Evolutionary conservation across 2,113 vertebrate genomes (phyloP).

Genomic region (Melozone crissalis): DNA sequence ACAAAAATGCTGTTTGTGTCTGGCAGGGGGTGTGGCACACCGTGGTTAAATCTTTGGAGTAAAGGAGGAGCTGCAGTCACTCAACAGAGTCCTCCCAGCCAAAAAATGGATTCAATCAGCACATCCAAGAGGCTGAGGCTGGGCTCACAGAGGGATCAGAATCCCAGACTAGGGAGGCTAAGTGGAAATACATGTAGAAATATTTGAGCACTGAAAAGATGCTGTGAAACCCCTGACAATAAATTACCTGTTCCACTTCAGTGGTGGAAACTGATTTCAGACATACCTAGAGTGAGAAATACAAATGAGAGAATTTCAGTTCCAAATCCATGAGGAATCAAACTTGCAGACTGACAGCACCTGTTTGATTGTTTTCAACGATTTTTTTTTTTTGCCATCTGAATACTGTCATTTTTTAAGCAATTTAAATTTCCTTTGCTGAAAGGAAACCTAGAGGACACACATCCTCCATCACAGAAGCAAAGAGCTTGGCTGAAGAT

Average conservation of each 20-base stretch:
- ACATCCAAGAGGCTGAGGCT: not conserved
- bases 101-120: not conserved
- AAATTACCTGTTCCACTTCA: constrained; percentile 50
- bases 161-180: not conserved
- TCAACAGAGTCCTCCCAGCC: not conserved
- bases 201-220: not conserved
- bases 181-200: not conserved
- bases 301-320: not conserved
- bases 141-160: not conserved
- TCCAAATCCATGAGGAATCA: constrained; percentile 26
- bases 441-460: not conserved
- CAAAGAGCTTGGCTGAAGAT: constrained; percentile 20
- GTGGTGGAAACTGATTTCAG: constrained; percentile 19
- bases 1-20: not conserved
- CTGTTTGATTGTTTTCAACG: not conserved
- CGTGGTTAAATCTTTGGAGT: not conserved
- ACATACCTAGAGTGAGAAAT: not conserved
- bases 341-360: constrained; percentile 24
- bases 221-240: constrained; percentile 22
- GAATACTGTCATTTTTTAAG: not conserved
- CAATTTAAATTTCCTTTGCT: not conserved
- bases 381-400: not conserved
- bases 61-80: not conserved
- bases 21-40: not conserved
- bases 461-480: not conserved